These are phyloP conservation scores for Dysdera silvatica DNA, from an alignment of 1,140 invertebrate genomes.

Conservation along the genomic window DNA sequence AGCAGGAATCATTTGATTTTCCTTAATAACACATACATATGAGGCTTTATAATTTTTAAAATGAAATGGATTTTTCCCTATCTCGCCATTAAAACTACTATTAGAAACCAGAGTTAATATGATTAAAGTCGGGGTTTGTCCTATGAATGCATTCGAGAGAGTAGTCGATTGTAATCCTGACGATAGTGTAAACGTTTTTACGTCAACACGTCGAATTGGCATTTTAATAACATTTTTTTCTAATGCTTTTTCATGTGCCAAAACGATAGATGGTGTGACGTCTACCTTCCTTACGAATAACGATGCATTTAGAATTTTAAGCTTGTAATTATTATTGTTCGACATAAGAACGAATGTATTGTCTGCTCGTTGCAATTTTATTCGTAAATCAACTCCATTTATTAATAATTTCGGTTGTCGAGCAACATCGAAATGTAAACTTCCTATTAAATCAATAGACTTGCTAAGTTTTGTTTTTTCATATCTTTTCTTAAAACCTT, in stretches of 20 bases:
- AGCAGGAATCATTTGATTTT: not conserved
- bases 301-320: not conserved
- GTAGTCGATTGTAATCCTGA: not conserved
- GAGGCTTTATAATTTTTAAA: conserved; percentile 15
- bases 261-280: conserved; percentile 1
- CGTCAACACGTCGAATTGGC: not conserved
- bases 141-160: conserved; percentile 6
- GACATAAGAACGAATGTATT: conserved; percentile 2
- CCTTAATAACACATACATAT: conserved; percentile 5
- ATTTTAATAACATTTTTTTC: conserved; percentile 5
- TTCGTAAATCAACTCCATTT: not conserved
- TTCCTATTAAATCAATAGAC: not conserved
- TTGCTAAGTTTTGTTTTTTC: not conserved
- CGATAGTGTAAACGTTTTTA: not conserved
- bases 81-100: not conserved
- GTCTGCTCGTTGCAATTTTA: conserved; percentile 7
- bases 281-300: conserved; percentile 9
- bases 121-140: not conserved
- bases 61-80: conserved; percentile 10
- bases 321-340: not conserved
- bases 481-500: no score
- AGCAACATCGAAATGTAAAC: conserved; percentile 6
- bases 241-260: conserved; percentile 12
- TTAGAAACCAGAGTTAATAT: conserved; percentile 10
- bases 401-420: conserved; percentile 1